Percentiles rank a stretch among this genome's conserved stretches.
These are phyloP conservation scores for Heliconius hewitsoni DNA, from an alignment of 1,140 invertebrate genomes.

Conservation along the genomic window DNA sequence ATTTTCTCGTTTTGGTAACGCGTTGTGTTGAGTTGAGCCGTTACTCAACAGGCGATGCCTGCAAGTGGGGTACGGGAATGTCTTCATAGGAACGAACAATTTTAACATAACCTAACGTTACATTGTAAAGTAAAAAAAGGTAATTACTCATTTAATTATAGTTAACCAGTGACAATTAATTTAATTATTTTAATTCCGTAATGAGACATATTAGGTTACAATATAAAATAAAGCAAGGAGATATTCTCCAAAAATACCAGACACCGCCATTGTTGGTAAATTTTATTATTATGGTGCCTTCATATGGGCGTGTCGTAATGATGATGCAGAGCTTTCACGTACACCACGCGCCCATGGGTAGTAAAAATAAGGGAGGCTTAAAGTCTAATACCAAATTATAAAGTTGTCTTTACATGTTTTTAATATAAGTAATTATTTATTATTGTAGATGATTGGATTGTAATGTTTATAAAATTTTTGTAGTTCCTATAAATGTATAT, in stretches of 20 bases:
- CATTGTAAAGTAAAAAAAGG: no score
- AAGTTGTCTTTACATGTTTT: background rate
- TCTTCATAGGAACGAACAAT: no score
- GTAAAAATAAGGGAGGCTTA: background rate
- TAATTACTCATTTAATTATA: no score
- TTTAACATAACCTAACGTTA: no score
- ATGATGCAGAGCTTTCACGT: background rate
- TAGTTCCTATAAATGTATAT: background rate
- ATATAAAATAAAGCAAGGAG: background rate
- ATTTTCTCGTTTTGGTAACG: no score
- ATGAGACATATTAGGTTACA: background rate
- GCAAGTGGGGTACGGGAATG: no score
- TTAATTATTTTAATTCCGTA: no score
- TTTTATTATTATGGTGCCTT: background rate
- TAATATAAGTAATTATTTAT: no score
- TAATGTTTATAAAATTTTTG: background rate
- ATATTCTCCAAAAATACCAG: background rate
- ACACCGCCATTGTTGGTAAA: background rate
- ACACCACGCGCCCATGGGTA: background rate
- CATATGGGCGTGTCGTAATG: background rate
- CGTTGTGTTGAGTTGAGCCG: no score
- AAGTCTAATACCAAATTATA: background rate
- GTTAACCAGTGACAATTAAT: no score
- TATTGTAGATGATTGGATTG: no score
- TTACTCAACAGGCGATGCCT: no score